phyloP scores from a whole-genome alignment of 2,113 vertebrate genomes.

The Lamprologus sp. region DNA sequence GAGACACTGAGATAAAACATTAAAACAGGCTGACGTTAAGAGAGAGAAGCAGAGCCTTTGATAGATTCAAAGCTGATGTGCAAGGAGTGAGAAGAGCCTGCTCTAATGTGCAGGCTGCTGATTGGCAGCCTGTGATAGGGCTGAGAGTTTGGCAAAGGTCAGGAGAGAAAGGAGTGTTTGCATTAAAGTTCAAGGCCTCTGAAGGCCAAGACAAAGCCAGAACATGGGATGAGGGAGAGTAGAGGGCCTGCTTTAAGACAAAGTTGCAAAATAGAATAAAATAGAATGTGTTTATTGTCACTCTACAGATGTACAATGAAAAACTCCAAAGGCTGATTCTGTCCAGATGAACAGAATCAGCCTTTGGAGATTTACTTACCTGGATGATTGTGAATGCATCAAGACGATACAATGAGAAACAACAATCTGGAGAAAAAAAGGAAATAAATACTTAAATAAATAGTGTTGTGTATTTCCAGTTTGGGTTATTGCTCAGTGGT shows the following conservation, averaged over 20 bases:
- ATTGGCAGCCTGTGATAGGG: neutral
- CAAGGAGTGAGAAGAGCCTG: neutral
- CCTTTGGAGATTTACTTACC: neutral
- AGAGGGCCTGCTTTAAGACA: neutral
- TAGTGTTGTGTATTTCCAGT: no score
- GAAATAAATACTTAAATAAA: no score
- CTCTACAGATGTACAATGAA: neutral
- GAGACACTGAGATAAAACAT: neutral
- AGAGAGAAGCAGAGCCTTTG: neutral
- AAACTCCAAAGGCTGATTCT: neutral
- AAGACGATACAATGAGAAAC: neutral
- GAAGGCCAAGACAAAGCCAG: neutral
- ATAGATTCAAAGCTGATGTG: neutral
- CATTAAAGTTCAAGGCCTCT: neutral
- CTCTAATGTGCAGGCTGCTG: neutral
- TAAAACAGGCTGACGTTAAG: neutral
- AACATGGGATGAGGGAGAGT: neutral
- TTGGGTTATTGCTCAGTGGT: no score
- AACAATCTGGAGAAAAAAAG: neutral
- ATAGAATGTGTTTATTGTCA: rapidly evolving
- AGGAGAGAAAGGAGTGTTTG: neutral
- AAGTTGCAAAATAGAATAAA: neutral
- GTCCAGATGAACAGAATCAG: neutral
- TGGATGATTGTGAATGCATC: neutral
- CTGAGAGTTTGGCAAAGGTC: neutral